These are phyloP conservation scores for Steinernema feltiae DNA, from an alignment of 1,140 invertebrate species.

Conservation along the genomic window DNA sequence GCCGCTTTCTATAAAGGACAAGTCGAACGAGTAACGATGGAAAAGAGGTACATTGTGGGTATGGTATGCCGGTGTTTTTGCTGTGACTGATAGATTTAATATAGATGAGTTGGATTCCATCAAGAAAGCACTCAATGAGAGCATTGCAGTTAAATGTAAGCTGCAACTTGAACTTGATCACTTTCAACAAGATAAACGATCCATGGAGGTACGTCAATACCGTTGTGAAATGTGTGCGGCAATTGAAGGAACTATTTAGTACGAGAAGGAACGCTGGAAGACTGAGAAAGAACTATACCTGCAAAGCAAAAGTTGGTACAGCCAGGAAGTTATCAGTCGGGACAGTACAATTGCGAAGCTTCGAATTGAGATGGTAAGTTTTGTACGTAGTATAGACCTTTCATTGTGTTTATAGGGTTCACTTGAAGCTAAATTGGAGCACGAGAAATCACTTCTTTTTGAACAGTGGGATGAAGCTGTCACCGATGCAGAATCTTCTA, in stretches of 20 bases:
- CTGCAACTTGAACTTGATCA: background rate
- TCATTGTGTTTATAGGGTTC: background rate
- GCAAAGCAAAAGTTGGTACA: background rate
- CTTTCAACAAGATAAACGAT: background rate
- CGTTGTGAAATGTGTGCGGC: background rate
- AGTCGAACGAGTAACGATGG: background rate
- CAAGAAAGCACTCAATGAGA: background rate
- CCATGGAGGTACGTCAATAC: background rate
- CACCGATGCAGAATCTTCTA: background rate
- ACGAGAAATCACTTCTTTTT: background rate
- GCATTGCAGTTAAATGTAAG: background rate
- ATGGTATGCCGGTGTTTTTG: too few species aligned
- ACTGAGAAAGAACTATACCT: background rate
- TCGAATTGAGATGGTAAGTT: background rate
- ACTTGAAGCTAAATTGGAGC: background rate
- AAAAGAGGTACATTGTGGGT: background rate
- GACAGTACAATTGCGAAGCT: background rate
- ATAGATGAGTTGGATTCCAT: background rate
- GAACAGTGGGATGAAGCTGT: background rate
- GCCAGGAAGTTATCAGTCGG: background rate
- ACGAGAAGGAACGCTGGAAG: background rate
- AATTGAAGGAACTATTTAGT: background rate
- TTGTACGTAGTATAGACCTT: background rate
- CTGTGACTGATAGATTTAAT: too few species aligned
- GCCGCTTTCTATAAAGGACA: background rate